phyloP scores from a whole-genome alignment of 2,888 invertebrate species.

The Andrena praecox region DNA sequence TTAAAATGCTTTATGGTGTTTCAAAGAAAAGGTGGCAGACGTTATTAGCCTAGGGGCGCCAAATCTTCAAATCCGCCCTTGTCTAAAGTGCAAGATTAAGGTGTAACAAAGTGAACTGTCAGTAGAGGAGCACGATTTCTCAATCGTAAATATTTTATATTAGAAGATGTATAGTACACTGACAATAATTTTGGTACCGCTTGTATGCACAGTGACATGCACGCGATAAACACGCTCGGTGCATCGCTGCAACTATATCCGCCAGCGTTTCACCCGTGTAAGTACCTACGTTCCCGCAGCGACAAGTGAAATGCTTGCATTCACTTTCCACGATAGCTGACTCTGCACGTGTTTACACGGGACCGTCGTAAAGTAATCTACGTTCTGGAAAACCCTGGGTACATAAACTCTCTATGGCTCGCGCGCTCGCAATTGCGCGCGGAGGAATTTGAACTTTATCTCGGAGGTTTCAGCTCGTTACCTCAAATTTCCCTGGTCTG shows the following conservation, averaged over 20 bases:
- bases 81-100: too few species aligned
- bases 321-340: conserved; percentile 1
- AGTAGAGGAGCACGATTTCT: not conserved
- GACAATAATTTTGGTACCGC: conserved; percentile 50
- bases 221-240: conserved; percentile 13
- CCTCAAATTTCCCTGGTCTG: not conserved
- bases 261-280: conserved; percentile 20
- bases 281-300: not conserved
- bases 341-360: conserved; percentile 16
- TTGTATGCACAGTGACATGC: conserved; percentile 29
- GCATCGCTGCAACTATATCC: not conserved
- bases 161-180: conserved; percentile 41
- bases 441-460: conserved; percentile 4
- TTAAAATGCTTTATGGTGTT: too few species aligned
- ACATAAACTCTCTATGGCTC: conserved; percentile 8
- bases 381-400: not conserved
- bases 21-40: too few species aligned
- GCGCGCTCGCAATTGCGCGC: conserved; percentile 3
- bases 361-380: conserved; percentile 3
- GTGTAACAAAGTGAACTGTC: not conserved
- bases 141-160: conserved; percentile 52
- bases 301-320: conserved; percentile 1
- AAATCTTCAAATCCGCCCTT: too few species aligned
- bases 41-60: too few species aligned
- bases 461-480: not conserved